These are phyloP conservation scores for Pegoplata infirma DNA, from an alignment of 2,888 invertebrate genomes.

Conservation along the genomic window DNA sequence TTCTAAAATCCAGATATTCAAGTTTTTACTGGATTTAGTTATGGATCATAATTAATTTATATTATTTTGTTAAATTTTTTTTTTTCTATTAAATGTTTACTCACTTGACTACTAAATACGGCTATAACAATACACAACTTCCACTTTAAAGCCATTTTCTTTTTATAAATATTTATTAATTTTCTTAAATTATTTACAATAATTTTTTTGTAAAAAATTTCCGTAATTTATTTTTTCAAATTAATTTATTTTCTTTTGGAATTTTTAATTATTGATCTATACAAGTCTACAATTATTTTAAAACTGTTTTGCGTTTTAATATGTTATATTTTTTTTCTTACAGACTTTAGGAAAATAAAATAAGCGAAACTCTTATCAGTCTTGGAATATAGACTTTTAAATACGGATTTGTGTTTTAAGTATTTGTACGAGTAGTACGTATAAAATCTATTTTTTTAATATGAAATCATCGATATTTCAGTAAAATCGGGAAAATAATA, in stretches of 20 bases:
- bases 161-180: neutral
- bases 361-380: conserved; percentile 58
- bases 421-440: too few species aligned
- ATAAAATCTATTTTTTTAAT: neutral
- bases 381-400: conserved; percentile 14
- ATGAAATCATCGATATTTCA: conserved; percentile 62
- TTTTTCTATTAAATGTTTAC: too few species aligned
- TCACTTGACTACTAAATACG: conserved; percentile 59
- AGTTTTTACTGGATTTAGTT: conserved; percentile 25
- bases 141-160: conserved; percentile 60
- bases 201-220: conserved; percentile 32
- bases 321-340: neutral
- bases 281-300: conserved; percentile 61
- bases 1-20: too few species aligned
- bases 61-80: neutral
- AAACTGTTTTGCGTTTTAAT: conserved; percentile 64
- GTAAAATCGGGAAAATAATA: conserved; percentile 49
- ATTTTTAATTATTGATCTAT: conserved; percentile 51
- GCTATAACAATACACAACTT: conserved; percentile 57
- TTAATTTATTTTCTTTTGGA: conserved; percentile 16
- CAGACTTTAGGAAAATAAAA: conserved; percentile 14
- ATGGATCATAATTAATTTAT: conserved; percentile 12
- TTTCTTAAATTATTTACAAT: neutral
- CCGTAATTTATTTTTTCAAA: conserved; percentile 29
- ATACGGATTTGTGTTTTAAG: neutral